Evolutionary conservation across 1,140 invertebrate genomes (phyloP), one percentile per base, ranked within the genome.

Genomic region (Zophobas atratus): DNA sequence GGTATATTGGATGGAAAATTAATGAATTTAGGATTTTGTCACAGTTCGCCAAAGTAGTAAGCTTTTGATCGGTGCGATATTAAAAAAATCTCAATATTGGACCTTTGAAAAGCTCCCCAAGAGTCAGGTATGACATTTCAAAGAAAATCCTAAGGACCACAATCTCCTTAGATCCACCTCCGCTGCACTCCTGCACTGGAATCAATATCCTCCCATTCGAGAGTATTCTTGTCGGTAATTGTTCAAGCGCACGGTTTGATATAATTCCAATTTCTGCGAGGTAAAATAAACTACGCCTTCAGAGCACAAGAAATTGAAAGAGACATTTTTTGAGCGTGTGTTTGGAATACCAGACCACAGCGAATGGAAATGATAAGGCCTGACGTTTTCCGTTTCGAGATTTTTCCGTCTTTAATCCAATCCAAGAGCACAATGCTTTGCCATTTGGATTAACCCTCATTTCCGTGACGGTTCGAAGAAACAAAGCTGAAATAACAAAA

Each of bases 351-450:
- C 1, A 32, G 33, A 6, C 55, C n/a, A 36, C 36, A 8, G 36
- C n/a, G 56, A 60, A 60, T 60, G 32, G 36, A 46, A 60, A 56
- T 56, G 55, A 34, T 33, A 56, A 56, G 55, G 43, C 43, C 6
- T 46, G 43, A 4, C 43, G 6, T 3, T 34, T 56, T 4, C 8
- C 55, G 33, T 35, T 60, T 56, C 20, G 55, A 6, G 6, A 5
- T 5, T 56, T 34, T 60, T 38, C 43, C 20, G 20, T 46, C 43
- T 3, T 60, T 36, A 36, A 60, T 60, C 34, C 36, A 20, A 8
- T 32, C 33, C 5, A 55, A 34, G 56, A 20, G 56, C 8, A 35
- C 56, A 34, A 8, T 35, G 35, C 8, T 8, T 38, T 60, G 35
- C 3, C 43, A 8, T 46, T 46, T 46, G 43, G 43, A 46, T 46